Base-by-base conservation (phyloP, 2,797 vertebrate genomes). In the Hyperoplus lanceolatus region DNA sequence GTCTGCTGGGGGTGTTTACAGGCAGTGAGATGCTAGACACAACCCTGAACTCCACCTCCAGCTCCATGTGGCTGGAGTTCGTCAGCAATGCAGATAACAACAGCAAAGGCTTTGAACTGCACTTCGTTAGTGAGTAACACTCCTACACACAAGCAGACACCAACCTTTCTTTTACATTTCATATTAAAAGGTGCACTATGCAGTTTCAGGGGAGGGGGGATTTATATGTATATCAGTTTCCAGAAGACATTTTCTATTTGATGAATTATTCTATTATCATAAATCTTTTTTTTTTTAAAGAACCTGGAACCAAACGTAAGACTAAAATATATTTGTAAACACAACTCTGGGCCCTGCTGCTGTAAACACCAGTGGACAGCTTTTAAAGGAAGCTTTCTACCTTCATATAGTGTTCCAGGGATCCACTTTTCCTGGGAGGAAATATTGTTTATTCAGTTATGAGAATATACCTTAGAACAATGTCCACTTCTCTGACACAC, bases 31-130 rank as follows among this genome's bases (percentile, higher is more conserved):
- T 99, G 93, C 89, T 98, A 55, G 95, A 97, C 57, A 87, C 94
- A 71, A 96, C 92, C 45, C 91, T 99, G 70, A 99, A 99, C 94
- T 98, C 97, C 94, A 99, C 98, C 1, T 99, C 98, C 89, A 99
- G 97, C 92, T 96, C 95, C 80, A 95, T 99, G 95, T 99, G 98
- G 97, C 93, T 99, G 2, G 98, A 99, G 86, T 99, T 99, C 78
- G 94, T 98, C 93, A 96, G 96, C 10, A 95, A 99, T 79, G 77
- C 93, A 0, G 97, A 97, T 54, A 98, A 98, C 90, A 99, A 96
- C 70, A 99, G 97, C 79, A 97, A 97, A 90, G 98, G 98, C 86
- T 99, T 99, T 49, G 97, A 99, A 92, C 93, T 99, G 73, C 96
- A 97, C 80, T 99, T 98, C 81, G 97, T 96, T 36, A 99, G 98